Evolutionary conservation across 2,113 vertebrate species (phyloP), one percentile per base, ranked within the genome.

Genomic region (Neopipo cinnamomea): DNA sequence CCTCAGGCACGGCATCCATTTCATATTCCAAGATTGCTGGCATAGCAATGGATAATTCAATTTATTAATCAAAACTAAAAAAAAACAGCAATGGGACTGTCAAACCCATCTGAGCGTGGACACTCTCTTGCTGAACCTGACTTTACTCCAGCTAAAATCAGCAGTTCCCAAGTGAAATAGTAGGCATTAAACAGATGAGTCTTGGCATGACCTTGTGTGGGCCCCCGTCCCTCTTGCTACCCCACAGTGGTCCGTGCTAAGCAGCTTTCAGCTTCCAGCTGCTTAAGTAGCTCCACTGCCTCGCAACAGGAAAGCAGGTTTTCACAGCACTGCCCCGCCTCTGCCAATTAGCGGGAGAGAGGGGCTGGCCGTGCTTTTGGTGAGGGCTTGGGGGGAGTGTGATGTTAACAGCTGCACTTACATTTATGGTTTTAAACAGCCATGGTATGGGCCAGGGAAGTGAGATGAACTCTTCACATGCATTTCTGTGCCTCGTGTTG

Each of bases 251-350:
- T 58, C 42, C 2, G 6, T 85, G 61, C 52, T 95, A 96, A 94
- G 81, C 84, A 73, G 93, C 89, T 94, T 55, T n/a, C 39, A 96
- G 61, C 74, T 94, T 50, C 44, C 35, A 96, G 66, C 93, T 91
- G 86, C 95, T 95, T 88, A 93, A 93, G 65, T 71, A 87, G 56
- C 80, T 89, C 82, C 63, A 42, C 21, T 63, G 73, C 92, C 75
- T 96, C 17, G 0, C 79, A 84, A 63, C 75, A 80, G 42, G 75
- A 74, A 76, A 90, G 82, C 39, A 59, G 61, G 46, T 88, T 93
- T 63, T 33, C 63, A 66, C 25, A 91, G 88, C 59, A 62, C 37
- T 59, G 74, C 71, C 74, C 67, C 71, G 49, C 15, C 62, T 46
- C 72, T 91, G 66, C 49, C 75, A 94, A 31, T 52, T 47, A 93